These are phyloP conservation scores for Garrulus glandarius DNA, from an alignment of 2,797 vertebrate genomes.

Conservation along the genomic window DNA sequence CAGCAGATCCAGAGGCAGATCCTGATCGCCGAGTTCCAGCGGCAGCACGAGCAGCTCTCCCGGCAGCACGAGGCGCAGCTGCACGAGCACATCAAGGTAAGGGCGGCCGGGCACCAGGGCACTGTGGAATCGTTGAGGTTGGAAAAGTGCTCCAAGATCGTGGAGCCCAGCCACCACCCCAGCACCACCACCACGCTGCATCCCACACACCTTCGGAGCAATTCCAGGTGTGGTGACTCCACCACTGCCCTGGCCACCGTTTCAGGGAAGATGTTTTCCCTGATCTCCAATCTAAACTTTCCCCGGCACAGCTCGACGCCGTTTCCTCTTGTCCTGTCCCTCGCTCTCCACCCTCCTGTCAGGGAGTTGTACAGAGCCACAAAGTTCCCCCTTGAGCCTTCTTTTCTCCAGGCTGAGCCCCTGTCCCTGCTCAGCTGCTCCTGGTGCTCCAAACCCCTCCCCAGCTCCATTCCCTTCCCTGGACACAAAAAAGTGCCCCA, in stretches of 20 bases:
- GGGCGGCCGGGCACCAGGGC: rapidly evolving
- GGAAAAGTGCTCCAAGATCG: background rate
- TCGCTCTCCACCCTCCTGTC: background rate
- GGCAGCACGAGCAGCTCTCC: conserved; percentile 96
- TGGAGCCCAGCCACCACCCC: rapidly evolving
- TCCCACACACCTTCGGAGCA: rapidly evolving
- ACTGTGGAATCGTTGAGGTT: rapidly evolving
- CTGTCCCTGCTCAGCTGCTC: background rate
- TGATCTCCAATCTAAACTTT: background rate
- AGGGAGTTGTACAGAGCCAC: background rate
- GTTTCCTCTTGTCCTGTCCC: background rate
- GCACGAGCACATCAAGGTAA: conserved; percentile 89
- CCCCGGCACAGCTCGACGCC: rapidly evolving
- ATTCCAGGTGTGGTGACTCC: background rate
- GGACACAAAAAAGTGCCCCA: background rate
- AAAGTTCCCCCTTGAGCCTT: background rate
- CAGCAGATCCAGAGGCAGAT: conserved; percentile 98
- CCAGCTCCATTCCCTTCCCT: background rate
- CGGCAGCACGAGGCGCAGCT: conserved; percentile 96
- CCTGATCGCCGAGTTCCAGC: conserved; percentile 96
- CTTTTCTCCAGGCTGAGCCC: background rate
- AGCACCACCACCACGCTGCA: rapidly evolving
- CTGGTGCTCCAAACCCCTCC: background rate
- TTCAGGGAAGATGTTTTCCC: background rate
- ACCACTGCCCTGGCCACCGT: background rate